Percentiles rank a stretch among this genome's conserved stretches.
Conservation (phyloP, 2,888 invertebrate genomes). For the Aporophyla nigra region DNA sequence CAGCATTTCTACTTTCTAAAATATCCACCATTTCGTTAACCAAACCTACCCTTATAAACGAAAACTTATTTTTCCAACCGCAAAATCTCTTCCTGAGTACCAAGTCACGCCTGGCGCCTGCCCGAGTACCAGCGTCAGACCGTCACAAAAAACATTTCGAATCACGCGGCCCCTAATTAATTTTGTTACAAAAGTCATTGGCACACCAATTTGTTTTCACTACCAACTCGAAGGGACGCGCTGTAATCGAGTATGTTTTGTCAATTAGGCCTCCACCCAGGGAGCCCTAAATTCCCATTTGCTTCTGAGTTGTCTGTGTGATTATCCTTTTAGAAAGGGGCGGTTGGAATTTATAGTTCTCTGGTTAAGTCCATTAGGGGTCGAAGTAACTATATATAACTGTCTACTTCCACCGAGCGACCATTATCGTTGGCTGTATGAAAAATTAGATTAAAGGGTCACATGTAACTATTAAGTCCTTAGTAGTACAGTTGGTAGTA, state of each 20-base stretch:
- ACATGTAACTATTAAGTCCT: conserved; percentile 22
- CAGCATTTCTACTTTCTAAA: background rate
- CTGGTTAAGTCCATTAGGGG: conserved; percentile 84
- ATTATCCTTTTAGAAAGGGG: conserved; percentile 87
- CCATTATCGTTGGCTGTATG: conserved; percentile 50
- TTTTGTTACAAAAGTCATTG: conserved; percentile 73
- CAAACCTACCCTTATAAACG: conserved; percentile 12
- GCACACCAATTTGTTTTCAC: conserved; percentile 74
- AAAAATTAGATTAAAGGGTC: conserved; percentile 55
- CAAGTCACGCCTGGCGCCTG: conserved; percentile 15
- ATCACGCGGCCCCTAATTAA: conserved; percentile 68
- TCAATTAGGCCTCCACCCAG: conserved; percentile 84
- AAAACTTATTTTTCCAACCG: conserved; percentile 43
- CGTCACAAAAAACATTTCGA: conserved; percentile 57
- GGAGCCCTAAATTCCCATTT: conserved; percentile 86
- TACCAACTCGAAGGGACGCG: conserved; percentile 67
- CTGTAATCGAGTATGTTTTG: conserved; percentile 84
- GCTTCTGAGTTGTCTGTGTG: conserved; percentile 82
- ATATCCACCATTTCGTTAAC: background rate
- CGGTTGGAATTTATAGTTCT: conserved; percentile 85
- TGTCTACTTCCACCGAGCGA: conserved; percentile 61
- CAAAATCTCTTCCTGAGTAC: conserved; percentile 25
- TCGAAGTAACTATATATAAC: conserved; percentile 73
- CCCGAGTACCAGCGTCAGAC: conserved; percentile 11
- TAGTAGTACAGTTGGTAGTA: conserved; percentile 11